Evolutionary conservation across 2,888 invertebrate species (phyloP), one percentile per base, ranked within the genome.

Genomic region (Hermodice carunculata): DNA sequence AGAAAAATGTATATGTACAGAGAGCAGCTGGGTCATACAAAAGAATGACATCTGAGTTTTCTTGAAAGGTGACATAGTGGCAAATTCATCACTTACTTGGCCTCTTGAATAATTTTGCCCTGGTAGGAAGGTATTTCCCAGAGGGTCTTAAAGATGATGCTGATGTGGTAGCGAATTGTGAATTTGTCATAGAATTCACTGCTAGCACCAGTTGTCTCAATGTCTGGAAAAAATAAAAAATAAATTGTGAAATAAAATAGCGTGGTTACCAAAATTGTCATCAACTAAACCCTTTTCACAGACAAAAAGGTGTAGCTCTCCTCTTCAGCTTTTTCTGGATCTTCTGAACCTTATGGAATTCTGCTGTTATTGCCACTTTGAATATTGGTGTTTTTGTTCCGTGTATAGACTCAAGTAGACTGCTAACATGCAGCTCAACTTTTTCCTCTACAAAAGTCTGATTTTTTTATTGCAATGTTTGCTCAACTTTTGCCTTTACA

Each of bases 151-250:
- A 99, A 90, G 80, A 98, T 95, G 82, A 98, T 91, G 87, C 97
- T 97, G 85, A 99, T 97, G 85, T 98, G 97, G 88, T 97, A 97
- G 64, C 99, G 91, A 78, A 99, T 98, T 14, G 96, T 95, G 87
- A 99, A 99, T 88, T 99, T 99, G 87, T 98, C 98, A 83, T 98
- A 99, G 88, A 99, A 99, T 88, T 99, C 99, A 37, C 95, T 96
- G 86, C 95, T 96, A 76, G 97, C 94, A 11, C 98, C 98, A 11
- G 98, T 98, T 14, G 95, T 94, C 88, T 98, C 98, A 61, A 98
- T 95, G 80, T 97, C 97, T 77, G 76, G 14, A 80, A 75, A 52
- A 34, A 24, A n/a, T n/a, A n/a, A n/a, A n/a, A n/a, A n/a, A n/a
- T n/a, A n/a, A n/a, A n/a, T n/a, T n/a, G n/a, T n/a, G n/a, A n/a